Evolutionary conservation across 1,140 invertebrate species (phyloP).

Genomic region (Watersipora subatra): DNA sequence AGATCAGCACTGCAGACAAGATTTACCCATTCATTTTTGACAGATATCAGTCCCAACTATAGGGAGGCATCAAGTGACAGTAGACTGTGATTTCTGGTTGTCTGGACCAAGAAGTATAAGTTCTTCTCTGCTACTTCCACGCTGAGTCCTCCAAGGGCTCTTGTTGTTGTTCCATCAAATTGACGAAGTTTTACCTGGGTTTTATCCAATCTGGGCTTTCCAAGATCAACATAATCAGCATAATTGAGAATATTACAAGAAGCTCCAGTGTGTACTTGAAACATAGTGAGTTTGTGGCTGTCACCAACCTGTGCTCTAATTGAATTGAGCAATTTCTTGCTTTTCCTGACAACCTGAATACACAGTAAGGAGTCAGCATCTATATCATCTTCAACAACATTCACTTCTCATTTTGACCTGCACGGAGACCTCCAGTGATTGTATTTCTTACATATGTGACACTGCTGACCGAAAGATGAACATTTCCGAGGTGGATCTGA

Average conservation of each 20-base stretch:
- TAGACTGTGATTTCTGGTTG: neutral
- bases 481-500: neutral
- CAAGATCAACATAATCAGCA: neutral
- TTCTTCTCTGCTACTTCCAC: neutral
- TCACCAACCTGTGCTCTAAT: neutral
- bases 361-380: neutral
- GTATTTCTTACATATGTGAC: neutral
- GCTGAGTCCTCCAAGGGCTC: neutral
- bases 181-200: neutral
- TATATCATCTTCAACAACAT: neutral
- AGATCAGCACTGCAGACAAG: neutral
- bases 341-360: neutral
- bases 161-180: neutral
- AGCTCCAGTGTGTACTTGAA: neutral
- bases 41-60: neutral
- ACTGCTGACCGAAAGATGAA: constrained; percentile 4
- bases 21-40: neutral
- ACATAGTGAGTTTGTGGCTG: neutral
- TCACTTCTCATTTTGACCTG: neutral
- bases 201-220: neutral
- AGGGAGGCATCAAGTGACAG: neutral
- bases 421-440: constrained; percentile 1
- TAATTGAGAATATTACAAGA: neutral
- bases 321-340: neutral
- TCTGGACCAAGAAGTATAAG: neutral